Evolutionary conservation across 1,140 invertebrate genomes (phyloP).

Genomic region (Diabrotica virgifera): DNA sequence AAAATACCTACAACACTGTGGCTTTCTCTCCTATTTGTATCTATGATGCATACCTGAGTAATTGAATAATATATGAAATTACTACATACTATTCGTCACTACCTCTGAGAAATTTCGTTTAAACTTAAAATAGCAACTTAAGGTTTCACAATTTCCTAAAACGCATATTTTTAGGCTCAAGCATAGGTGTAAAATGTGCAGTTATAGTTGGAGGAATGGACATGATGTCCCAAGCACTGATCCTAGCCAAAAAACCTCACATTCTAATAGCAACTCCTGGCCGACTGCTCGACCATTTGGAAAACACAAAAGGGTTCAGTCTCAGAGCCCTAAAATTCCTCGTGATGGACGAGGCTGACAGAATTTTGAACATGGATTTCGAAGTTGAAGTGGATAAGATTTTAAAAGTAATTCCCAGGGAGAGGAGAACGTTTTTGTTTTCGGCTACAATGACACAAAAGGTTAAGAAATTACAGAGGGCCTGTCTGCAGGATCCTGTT

Average conservation of each 20-base stretch:
- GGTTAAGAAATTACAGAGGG: constrained; percentile 93
- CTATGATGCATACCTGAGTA: not conserved
- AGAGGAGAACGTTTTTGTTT: constrained; percentile 86
- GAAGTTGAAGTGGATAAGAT: constrained; percentile 96
- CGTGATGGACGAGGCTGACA: constrained; percentile 96
- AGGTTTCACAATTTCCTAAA: not conserved
- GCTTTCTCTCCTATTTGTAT: constrained; percentile 15
- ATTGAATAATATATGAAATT: not conserved
- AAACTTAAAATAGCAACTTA: not conserved
- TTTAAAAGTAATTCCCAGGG: constrained; percentile 83
- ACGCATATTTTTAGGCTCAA: constrained; percentile 52
- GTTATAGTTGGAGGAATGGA: constrained; percentile 98
- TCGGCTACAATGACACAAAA: constrained; percentile 99
- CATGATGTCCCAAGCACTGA: constrained; percentile 89
- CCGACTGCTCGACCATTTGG: constrained; percentile 83
- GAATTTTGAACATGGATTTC: constrained; percentile 95
- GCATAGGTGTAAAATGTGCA: constrained; percentile 90
- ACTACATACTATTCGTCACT: not conserved
- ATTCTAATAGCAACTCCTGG: constrained; percentile 93
- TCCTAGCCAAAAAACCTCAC: constrained; percentile 92
- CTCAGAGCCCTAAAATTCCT: constrained; percentile 82
- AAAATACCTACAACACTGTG: no score
- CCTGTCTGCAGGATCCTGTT: constrained; percentile 88
- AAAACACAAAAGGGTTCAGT: constrained; percentile 94
- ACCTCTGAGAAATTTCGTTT: constrained; percentile 4